These are phyloP conservation scores for Heliconius cydno DNA, from an alignment of 2,888 invertebrate species.

Conservation along the genomic window DNA sequence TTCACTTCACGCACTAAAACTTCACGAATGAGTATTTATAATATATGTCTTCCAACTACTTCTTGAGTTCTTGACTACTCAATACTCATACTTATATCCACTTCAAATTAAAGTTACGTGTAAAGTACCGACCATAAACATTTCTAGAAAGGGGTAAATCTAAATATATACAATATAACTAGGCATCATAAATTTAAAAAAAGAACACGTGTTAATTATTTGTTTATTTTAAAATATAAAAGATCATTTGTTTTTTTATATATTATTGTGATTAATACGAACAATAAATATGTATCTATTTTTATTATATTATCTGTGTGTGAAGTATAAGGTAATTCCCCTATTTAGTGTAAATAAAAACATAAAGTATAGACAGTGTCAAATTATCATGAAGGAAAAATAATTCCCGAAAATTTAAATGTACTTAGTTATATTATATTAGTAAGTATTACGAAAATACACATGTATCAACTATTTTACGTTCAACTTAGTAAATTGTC, in stretches of 20 bases:
- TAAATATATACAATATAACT: not conserved
- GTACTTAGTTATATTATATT: too few relatives aligned
- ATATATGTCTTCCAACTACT: not conserved
- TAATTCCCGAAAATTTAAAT: too few relatives aligned
- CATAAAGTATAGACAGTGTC: not conserved
- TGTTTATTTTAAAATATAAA: not conserved
- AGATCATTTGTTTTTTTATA: not conserved
- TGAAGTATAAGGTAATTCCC: not conserved
- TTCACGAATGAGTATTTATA: not conserved
- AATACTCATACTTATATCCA: not conserved
- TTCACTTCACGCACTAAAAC: not conserved
- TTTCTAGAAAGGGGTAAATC: not conserved
- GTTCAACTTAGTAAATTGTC: too few relatives aligned
- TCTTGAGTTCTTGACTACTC: not conserved
- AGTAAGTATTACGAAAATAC: too few relatives aligned
- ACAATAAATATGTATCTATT: not conserved
- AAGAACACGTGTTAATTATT: not conserved
- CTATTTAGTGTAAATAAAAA: not conserved
- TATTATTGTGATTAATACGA: not conserved
- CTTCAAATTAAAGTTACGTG: not conserved
- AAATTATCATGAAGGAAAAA: too few relatives aligned
- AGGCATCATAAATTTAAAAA: too few relatives aligned
- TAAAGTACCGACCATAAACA: conserved; percentile 14
- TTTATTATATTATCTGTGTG: not conserved
- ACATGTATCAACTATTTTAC: too few relatives aligned